Conservation (phyloP, 1,140 invertebrate species). For the Bathynomus jamesi region DNA sequence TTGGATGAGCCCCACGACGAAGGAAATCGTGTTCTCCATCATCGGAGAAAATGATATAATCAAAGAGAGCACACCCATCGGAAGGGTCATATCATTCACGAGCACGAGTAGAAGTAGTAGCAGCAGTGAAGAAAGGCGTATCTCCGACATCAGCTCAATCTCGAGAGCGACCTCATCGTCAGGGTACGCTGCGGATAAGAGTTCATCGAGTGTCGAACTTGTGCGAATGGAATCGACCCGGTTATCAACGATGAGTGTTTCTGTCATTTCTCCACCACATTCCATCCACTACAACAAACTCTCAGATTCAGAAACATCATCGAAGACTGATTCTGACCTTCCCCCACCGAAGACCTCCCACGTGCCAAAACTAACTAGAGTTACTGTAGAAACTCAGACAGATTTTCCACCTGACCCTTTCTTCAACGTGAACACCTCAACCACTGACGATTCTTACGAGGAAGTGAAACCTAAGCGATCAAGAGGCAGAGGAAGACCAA, state of each 20-base stretch:
- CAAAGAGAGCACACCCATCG: neutral
- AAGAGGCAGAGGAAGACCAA: neutral
- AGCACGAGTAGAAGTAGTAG: neutral
- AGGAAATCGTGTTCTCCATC: neutral
- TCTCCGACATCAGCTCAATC: neutral
- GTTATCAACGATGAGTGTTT: neutral
- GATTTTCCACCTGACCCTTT: neutral
- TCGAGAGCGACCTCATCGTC: neutral
- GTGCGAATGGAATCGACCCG: neutral
- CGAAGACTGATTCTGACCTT: neutral
- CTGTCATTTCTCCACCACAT: neutral
- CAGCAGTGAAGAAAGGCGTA: neutral
- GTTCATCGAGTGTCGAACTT: neutral
- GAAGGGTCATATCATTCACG: neutral
- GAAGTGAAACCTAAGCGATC: neutral
- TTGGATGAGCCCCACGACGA: neutral
- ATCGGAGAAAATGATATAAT: neutral
- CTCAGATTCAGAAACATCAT: neutral
- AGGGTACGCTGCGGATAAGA: neutral
- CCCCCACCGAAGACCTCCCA: neutral
- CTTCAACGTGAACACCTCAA: neutral
- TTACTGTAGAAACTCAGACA: neutral
- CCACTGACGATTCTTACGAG: neutral
- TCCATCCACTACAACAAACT: neutral
- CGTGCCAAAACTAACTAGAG: neutral